Conservation (phyloP, 2,888 invertebrate species). For the Leucophora obtusa region DNA sequence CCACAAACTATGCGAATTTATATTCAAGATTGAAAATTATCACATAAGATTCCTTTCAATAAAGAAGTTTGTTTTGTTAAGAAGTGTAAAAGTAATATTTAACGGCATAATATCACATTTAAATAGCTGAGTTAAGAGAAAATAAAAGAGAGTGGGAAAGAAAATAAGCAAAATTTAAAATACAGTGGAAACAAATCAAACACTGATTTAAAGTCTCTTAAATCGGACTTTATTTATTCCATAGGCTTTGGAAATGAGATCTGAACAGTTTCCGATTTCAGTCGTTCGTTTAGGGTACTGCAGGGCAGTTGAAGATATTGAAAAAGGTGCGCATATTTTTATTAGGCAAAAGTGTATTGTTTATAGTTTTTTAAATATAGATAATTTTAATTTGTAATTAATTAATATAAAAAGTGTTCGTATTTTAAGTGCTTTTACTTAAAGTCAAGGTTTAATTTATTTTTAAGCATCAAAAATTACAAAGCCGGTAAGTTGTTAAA, state of each 20-base stretch:
- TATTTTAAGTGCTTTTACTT: not conserved
- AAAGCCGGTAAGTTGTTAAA: not conserved
- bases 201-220: not conserved
- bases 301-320: conserved; percentile 18
- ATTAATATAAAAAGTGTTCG: not conserved
- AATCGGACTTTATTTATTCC: not conserved
- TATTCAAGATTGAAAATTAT: no score
- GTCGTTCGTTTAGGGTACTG: conserved; percentile 49
- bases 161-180: not conserved
- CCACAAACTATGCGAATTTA: no score
- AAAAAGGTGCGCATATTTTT: conserved; percentile 12
- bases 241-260: conserved; percentile 20
- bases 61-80: no score
- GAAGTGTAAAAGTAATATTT: no score
- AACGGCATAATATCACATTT: no score
- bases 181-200: not conserved
- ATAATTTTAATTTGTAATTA: not conserved
- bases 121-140: no score
- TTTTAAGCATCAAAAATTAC: not conserved
- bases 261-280: conserved; percentile 39
- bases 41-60: no score
- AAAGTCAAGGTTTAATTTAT: not conserved
- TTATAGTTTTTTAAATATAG: not conserved
- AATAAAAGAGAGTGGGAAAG: not conserved
- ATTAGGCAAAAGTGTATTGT: not conserved